Base-by-base conservation (phyloP, 1,140 invertebrate genomes). In the Tenebrio molitor region DNA sequence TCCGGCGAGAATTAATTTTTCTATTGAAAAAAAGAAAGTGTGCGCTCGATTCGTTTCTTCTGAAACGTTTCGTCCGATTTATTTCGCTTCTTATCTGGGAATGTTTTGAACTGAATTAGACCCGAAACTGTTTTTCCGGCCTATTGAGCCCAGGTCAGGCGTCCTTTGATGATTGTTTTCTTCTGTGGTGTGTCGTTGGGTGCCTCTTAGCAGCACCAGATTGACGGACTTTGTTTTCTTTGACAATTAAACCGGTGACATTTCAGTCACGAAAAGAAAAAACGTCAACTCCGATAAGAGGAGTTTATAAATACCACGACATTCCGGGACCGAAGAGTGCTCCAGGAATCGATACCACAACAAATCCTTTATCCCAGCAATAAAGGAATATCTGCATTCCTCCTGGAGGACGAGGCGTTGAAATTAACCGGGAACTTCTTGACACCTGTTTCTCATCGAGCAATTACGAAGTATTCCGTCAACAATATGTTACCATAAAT, bases 241-340 rank as follows among this genome's bases (percentile, higher is more conserved):
- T 58, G 50, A 58, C 50, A 58, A 58, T 58, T 58, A 58, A 29
- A 58, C 50, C 50, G 50, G 23, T 29, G 50, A 33, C 50, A 58
- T 58, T 58, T 29, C 23, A 15, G 21, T 58, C 50, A 58, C 21
- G 50, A 21, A 53, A 21, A n/a, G n/a, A 29, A 29, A 29, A 29
- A 3, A 29, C 8, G 25, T 8, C 25, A 29, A 29, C 25, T 8
- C n/a, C n/a, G n/a, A n/a, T 42, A 33, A 33, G 29, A 33, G 36
- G n/a, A 41, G 36, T 33, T 33, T 33, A 33, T 41, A 50, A 50
- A 50, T 50, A 50, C n/a, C 16, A 50, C n/a, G n/a, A 50, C 8
- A 44, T 44, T 44, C 7, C 42, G n/a, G 42, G n/a, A n/a, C n/a
- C n/a, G n/a, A n/a, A n/a, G n/a, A n/a, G 16, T 44, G n/a, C 17